These are phyloP conservation scores for Teinopalpus imperialis DNA, from an alignment of 2,888 invertebrate genomes.

Conservation along the genomic window DNA sequence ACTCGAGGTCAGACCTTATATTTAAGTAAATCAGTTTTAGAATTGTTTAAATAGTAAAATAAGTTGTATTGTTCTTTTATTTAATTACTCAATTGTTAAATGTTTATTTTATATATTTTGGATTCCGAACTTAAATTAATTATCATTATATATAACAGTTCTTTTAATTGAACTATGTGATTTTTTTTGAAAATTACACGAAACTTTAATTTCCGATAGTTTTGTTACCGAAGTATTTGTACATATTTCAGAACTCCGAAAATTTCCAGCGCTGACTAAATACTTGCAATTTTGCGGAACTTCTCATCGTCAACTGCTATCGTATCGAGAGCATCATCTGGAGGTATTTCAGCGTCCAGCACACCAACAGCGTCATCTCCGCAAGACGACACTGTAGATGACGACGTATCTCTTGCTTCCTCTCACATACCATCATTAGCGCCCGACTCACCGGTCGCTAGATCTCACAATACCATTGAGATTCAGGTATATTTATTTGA, in stretches of 20 bases:
- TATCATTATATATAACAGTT: too few species aligned
- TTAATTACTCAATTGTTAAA: too few species aligned
- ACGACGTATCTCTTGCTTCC: constrained; percentile 87
- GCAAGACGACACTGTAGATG: constrained; percentile 86
- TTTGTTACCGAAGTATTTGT: constrained; percentile 19
- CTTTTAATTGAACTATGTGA: too few species aligned
- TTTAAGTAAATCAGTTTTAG: too few species aligned
- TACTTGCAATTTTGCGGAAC: constrained; percentile 89
- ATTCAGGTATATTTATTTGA: constrained; percentile 72
- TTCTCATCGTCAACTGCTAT: constrained; percentile 85
- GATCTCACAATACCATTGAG: constrained; percentile 72
- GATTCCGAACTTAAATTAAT: too few species aligned
- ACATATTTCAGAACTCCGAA: constrained; percentile 76
- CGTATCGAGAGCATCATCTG: constrained; percentile 82
- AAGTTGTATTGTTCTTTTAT: too few species aligned
- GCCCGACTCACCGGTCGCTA: constrained; percentile 83
- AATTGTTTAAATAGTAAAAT: not conserved
- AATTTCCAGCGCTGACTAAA: constrained; percentile 90
- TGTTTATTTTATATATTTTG: too few species aligned
- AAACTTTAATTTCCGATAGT: too few species aligned
- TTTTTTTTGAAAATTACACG: too few species aligned
- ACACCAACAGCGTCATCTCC: constrained; percentile 89
- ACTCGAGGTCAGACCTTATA: too few species aligned
- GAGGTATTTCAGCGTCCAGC: constrained; percentile 85
- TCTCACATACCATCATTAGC: constrained; percentile 80